Evolutionary conservation across 2,113 vertebrate species (phyloP).

Genomic region (Accipiter cooperii): DNA sequence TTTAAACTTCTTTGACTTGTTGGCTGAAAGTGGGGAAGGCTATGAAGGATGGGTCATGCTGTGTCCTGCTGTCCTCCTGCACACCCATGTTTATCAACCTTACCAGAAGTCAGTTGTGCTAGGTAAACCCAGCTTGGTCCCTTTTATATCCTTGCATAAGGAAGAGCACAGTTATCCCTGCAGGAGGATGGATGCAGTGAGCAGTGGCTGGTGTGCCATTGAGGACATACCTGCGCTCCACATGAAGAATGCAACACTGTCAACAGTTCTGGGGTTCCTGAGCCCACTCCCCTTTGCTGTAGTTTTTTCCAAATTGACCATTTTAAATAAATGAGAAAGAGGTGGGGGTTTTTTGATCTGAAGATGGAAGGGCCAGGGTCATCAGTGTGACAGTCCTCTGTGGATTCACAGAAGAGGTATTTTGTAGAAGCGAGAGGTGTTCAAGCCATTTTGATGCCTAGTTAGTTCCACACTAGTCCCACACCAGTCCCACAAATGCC

Average conservation of each 20-base stretch:
- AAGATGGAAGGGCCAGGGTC: not conserved
- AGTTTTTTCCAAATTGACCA: not conserved
- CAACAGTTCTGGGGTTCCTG: not conserved
- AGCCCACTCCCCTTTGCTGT: not conserved
- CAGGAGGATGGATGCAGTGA: accelerated
- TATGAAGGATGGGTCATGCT: not conserved
- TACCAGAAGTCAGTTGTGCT: not conserved
- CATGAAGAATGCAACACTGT: accelerated
- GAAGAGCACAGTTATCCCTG: not conserved
- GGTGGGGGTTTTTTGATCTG: not conserved
- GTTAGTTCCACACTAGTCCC: not conserved
- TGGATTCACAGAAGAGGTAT: not conserved
- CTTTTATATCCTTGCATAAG: not conserved
- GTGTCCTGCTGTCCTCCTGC: not conserved
- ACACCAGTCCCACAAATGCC: no score
- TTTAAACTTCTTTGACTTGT: not conserved
- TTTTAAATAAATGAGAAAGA: not conserved
- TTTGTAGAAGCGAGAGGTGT: not conserved
- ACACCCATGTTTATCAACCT: accelerated
- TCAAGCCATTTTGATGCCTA: not conserved
- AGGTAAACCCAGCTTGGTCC: not conserved
- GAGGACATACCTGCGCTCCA: no score
- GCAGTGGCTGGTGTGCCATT: not conserved
- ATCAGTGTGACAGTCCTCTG: not conserved
- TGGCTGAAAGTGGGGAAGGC: not conserved